A percentile compares a stretch with the other conserved stretches of the same genome.
phyloP scores from a whole-genome alignment of 2,113 vertebrate species.

The Suricata suricatta region DNA sequence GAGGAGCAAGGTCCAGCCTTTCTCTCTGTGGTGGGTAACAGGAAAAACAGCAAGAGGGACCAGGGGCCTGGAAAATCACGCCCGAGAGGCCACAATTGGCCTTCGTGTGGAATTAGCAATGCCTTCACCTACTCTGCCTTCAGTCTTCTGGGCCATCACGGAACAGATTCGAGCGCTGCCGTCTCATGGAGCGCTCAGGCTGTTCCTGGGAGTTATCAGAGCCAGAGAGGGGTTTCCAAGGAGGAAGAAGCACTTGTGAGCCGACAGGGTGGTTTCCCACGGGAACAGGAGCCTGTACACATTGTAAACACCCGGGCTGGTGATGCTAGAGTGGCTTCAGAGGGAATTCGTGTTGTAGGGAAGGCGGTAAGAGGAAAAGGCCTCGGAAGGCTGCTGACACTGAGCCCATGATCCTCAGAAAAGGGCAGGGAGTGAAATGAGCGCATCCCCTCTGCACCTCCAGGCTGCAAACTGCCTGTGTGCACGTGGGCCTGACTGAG shows the following conservation, averaged over 20 bases:
- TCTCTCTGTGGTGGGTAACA: background rate
- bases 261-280: background rate
- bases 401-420: background rate
- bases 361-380: background rate
- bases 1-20: background rate
- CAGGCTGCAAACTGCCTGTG: background rate
- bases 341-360: background rate
- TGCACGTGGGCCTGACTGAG: background rate
- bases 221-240: background rate
- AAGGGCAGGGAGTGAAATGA: background rate
- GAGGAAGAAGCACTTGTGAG: background rate
- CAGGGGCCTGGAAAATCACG: background rate
- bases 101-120: background rate
- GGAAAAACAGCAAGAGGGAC: background rate
- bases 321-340: background rate
- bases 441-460: no score
- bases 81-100: background rate
- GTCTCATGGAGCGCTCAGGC: no score
- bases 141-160: no score
- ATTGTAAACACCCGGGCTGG: background rate
- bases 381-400: background rate
- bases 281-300: background rate
- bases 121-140: background rate
- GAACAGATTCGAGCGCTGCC: background rate
- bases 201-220: background rate